Base-by-base conservation (phyloP, 2,113 vertebrate genomes). In the Sphaerodactylus townsendi region DNA sequence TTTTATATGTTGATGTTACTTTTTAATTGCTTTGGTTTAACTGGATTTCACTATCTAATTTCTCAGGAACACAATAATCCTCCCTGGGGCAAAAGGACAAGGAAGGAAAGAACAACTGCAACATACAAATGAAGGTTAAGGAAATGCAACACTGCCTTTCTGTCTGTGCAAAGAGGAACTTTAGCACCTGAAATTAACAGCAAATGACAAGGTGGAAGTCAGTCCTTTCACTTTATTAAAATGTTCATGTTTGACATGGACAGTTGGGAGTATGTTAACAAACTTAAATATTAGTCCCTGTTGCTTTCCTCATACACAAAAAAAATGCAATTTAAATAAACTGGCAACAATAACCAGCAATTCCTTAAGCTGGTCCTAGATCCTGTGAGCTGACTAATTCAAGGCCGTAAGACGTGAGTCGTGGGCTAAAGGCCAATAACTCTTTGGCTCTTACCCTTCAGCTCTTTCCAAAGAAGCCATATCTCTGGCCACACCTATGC, bases 1-100 rank as follows among this genome's bases (percentile, higher is more conserved):
- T 94, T 92, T 87, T 84, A 89, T 90, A 74, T 0, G 0, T 68
- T 82, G 74, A 78, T 85, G 28, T 69, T 85, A 77, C 46, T 89
- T 90, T 85, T 81, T 75, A 86, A 89, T 84, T 84, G 56, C 41
- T 39, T 77, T 41, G 8, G 17, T 77, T 85, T 83, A 88, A 39
- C 75, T 83, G 88, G 39, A n/a, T 8, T 84, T 90, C 83, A 85
- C 56, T 25, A 59, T 25, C 35, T 77, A 72, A 70, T 68, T 86
- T 88, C 53, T 74, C 77, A 41, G 90, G 85, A 86, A 91, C 35
- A 72, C 19, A 80, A n/a, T 13, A 30, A 86, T n/a, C 21, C 14
- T 13, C 19, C 46, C 89, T 50, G 78, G 78, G 13, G 21, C 39
- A 37, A 77, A 66, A 70, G 74, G 48, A 35, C 64, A 39, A 56